Evolutionary conservation across 2,797 vertebrate species (phyloP), one percentile per base, ranked within the genome.

Genomic region (Sebastes hopkinsi): DNA sequence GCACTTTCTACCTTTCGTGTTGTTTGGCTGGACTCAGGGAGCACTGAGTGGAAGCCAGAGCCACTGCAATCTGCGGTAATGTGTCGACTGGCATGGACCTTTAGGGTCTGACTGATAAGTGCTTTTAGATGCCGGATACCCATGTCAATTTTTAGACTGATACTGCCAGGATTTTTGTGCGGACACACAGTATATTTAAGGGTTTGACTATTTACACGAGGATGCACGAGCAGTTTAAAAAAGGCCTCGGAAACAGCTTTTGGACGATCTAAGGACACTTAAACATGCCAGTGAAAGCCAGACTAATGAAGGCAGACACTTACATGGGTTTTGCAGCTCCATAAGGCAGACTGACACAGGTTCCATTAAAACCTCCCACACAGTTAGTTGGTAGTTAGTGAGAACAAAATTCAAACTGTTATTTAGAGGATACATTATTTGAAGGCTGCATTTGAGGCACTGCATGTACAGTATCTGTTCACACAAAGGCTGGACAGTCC

Each of bases 311-410:
- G 73, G 60, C 80, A 76, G 61, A 81, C 56, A 16, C 58, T 67
- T 36, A 32, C 62, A 80, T 86, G 72, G 71, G 67, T 70, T 88
- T 60, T 74, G 32, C 68, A 56, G 64, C 60, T 75, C 65, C 79
- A 70, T 81, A 82, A 80, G 82, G 67, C 50, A 77, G 23, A 78
- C 50, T 78, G 83, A 77, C 83, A 85, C 60, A 58, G 69, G 79
- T 81, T 84, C 82, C 32, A 72, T 77, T 74, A 42, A 87, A 86
- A 67, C 71, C 79, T 76, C 87, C 88, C 58, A 88, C 90, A 77
- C 46, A 50, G 46, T 50, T 81, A 62, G 77, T 76, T 80, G 64
- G 50, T 64, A 78, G 69, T 82, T 85, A n/a, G 5, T 30, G 50
- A 61, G 30, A 67, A 73, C 10, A 75, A 81, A 82, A 70, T 67